These are phyloP conservation scores for Scolopax mira DNA, from an alignment of 2,113 vertebrate genomes.

Conservation along the genomic window DNA sequence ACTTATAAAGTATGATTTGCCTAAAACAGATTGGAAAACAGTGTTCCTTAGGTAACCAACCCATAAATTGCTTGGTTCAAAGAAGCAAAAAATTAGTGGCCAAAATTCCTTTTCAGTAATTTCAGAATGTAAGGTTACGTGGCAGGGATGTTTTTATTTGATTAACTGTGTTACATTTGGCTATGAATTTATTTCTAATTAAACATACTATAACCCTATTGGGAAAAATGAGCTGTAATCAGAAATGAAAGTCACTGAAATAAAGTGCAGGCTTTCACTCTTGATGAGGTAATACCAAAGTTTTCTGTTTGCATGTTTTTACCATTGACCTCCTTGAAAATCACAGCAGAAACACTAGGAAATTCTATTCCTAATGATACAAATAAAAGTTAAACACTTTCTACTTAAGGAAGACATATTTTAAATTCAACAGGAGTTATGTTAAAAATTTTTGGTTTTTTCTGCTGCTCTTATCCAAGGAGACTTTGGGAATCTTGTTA, in stretches of 20 bases:
- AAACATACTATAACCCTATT: neutral
- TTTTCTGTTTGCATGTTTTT: slow-evolving; percentile 20
- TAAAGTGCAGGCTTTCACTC: slow-evolving; percentile 29
- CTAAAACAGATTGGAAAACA: neutral
- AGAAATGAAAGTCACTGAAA: neutral
- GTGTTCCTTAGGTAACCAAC: neutral
- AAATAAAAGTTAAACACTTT: neutral
- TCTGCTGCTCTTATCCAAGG: neutral
- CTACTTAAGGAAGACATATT: neutral
- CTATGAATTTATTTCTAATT: slow-evolving; percentile 52
- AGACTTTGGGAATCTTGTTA: neutral
- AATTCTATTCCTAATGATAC: neutral
- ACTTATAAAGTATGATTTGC: neutral
- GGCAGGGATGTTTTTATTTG: neutral
- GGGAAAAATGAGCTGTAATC: neutral
- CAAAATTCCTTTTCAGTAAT: neutral
- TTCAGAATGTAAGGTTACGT: neutral
- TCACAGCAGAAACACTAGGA: neutral
- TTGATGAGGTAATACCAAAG: neutral
- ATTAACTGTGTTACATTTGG: neutral
- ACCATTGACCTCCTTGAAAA: slow-evolving; percentile 26
- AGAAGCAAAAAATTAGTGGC: neutral
- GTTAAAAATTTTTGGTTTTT: neutral
- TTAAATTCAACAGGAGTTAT: neutral
- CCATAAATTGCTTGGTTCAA: neutral